Evolutionary conservation across 1,140 invertebrate genomes (phyloP).

Genomic region (Ganaspis sp.): DNA sequence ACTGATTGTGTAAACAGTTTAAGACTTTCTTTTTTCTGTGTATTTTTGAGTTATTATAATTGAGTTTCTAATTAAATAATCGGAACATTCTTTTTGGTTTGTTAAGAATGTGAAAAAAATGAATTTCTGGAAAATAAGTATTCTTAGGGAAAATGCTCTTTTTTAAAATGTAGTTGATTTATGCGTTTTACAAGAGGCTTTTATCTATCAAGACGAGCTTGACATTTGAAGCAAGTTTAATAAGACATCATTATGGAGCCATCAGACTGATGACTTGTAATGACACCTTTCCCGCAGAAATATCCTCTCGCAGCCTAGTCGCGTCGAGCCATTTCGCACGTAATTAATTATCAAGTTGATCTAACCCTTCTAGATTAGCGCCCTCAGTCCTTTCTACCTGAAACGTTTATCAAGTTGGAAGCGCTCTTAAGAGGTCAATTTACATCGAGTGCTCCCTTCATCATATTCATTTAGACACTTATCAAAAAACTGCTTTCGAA

Average conservation of each 20-base stretch:
- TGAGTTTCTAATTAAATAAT: too few species aligned
- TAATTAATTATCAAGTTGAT: conserved; percentile 7
- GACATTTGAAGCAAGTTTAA: neutral
- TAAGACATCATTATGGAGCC: neutral
- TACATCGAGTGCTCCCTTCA: neutral
- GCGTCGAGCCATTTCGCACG: neutral
- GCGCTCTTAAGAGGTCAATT: neutral
- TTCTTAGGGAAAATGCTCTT: too few species aligned
- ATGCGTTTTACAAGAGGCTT: too few species aligned
- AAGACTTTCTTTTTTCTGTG: too few species aligned
- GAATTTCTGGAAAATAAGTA: too few species aligned
- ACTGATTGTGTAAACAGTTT: too few species aligned
- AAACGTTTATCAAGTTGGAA: conserved; percentile 1
- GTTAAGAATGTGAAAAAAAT: too few species aligned
- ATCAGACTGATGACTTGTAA: neutral
- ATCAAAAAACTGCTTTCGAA: neutral
- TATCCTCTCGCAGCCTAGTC: neutral
- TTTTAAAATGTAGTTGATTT: too few species aligned
- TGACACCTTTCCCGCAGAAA: neutral
- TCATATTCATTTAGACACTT: neutral
- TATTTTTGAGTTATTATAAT: too few species aligned
- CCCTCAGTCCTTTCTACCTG: neutral
- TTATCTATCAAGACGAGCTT: neutral
- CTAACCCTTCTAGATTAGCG: neutral
- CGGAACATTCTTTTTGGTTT: too few species aligned